These are phyloP conservation scores for Monopis laevigella DNA, from an alignment of 2,888 invertebrate species.

Conservation along the genomic window DNA sequence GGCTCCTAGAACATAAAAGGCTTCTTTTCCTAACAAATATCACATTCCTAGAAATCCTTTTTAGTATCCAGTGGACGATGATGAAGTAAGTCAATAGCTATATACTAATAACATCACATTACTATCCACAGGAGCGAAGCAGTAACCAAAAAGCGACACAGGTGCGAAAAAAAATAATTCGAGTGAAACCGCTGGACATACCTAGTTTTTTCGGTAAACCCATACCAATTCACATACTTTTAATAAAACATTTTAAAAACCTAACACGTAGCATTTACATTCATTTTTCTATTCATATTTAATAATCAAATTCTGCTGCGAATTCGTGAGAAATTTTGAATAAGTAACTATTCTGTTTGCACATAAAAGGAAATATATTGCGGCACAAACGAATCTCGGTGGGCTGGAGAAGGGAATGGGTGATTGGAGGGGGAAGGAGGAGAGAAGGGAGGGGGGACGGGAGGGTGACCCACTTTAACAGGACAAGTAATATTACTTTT, in stretches of 20 bases:
- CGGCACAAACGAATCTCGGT: constrained; percentile 66
- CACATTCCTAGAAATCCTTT: no score
- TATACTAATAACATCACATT: no score
- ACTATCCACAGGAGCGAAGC: no score
- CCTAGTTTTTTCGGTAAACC: no score
- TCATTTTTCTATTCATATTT: constrained; percentile 13
- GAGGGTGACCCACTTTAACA: constrained; percentile 65
- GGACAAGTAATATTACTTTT: constrained; percentile 69
- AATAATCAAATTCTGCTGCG: constrained; percentile 63
- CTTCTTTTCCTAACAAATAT: no score
- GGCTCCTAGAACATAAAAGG: no score
- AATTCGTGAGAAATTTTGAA: constrained; percentile 69
- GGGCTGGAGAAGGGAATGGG: constrained; percentile 44
- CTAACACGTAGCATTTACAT: constrained; percentile 6
- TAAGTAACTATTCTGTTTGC: constrained; percentile 69
- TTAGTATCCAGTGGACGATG: no score
- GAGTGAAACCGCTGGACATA: no score
- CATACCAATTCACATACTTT: not conserved
- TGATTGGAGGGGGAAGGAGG: constrained; percentile 48
- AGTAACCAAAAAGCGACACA: no score
- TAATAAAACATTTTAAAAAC: constrained; percentile 1
- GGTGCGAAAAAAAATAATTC: no score
- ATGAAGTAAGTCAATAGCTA: no score
- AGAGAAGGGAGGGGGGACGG: constrained; percentile 32
- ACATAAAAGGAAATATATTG: constrained; percentile 69